A percentile compares a stretch with the other conserved stretches of the same genome.
These are phyloP conservation scores for Lepeophtheirus salmonis DNA, from an alignment of 1,140 invertebrate species.

Conservation along the genomic window DNA sequence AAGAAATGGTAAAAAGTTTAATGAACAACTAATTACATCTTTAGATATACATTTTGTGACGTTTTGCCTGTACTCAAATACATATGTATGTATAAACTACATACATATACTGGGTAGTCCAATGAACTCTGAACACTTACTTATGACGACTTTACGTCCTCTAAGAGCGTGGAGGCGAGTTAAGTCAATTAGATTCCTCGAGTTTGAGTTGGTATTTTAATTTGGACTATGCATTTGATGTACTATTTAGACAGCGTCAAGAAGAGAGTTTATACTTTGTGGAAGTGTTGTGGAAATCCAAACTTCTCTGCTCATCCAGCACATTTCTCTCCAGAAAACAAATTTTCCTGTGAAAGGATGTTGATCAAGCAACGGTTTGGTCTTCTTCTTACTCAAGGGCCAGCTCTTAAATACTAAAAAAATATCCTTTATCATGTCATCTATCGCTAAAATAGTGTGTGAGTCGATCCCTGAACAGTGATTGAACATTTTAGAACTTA, in stretches of 20 bases:
- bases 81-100: too few relatives aligned
- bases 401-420: constrained; percentile 44
- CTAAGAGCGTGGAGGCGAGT: too few relatives aligned
- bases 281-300: constrained; percentile 43
- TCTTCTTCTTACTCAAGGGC: constrained; percentile 64
- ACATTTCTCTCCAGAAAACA: constrained; percentile 85
- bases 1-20: too few relatives aligned
- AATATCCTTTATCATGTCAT: not conserved
- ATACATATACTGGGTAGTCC: too few relatives aligned
- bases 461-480: constrained; percentile 41
- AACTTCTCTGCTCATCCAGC: constrained; percentile 78
- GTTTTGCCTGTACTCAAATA: too few relatives aligned
- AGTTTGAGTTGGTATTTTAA: too few relatives aligned
- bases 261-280: constrained; percentile 33
- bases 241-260: constrained; percentile 31
- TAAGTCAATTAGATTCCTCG: too few relatives aligned
- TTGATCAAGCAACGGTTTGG: constrained; percentile 76
- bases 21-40: too few relatives aligned
- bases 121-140: too few relatives aligned
- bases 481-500: constrained; percentile 76
- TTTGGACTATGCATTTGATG: constrained; percentile 32
- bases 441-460: not conserved
- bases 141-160: too few relatives aligned
- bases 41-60: too few relatives aligned
- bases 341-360: constrained; percentile 72